Evolutionary conservation across 64 coral and sea anemone genomes (phyloP).

Genomic region (Acropora tenuis): DNA sequence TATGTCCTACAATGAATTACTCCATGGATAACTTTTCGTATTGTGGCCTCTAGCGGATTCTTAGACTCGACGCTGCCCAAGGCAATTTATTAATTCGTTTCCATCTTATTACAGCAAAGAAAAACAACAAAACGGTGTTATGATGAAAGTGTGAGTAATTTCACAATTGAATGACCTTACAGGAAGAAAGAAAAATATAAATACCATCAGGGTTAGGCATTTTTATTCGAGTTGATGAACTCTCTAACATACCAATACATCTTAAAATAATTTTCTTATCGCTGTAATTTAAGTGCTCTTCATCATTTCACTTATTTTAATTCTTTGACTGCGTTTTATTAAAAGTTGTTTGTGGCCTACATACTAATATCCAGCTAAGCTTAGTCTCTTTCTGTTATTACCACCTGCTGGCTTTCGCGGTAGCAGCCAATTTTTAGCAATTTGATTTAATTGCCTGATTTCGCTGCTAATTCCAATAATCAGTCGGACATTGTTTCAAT

Average conservation of each 20-base stretch:
- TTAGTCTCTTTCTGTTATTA: not conserved
- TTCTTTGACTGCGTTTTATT: slow-evolving; percentile 23
- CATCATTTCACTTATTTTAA: slow-evolving; percentile 3
- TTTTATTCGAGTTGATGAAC: slow-evolving; percentile 2
- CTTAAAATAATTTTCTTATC: not conserved
- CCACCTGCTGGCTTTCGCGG: slow-evolving; percentile 23
- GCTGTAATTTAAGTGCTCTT: not conserved
- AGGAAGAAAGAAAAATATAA: not conserved
- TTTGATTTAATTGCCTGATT: slow-evolving; percentile 55
- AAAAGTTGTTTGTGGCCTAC: slow-evolving; percentile 12
- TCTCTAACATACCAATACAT: not conserved
- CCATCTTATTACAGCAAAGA: not conserved
- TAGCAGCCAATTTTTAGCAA: slow-evolving; percentile 29
- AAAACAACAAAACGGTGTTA: slow-evolving; percentile 15
- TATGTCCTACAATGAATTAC: too few species aligned
- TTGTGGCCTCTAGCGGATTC: too few species aligned
- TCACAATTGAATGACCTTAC: not conserved
- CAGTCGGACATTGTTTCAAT: slow-evolving; percentile 55
- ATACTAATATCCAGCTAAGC: not conserved
- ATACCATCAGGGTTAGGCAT: slow-evolving; percentile 1
- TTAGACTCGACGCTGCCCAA: not conserved
- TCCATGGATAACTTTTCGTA: too few species aligned
- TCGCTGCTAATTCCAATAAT: slow-evolving; percentile 60
- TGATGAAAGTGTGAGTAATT: slow-evolving; percentile 14
- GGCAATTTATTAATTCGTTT: slow-evolving; percentile 6